phyloP scores from a whole-genome alignment of 2,797 vertebrate genomes.

The Tokudaia tokunoshimensis region DNA sequence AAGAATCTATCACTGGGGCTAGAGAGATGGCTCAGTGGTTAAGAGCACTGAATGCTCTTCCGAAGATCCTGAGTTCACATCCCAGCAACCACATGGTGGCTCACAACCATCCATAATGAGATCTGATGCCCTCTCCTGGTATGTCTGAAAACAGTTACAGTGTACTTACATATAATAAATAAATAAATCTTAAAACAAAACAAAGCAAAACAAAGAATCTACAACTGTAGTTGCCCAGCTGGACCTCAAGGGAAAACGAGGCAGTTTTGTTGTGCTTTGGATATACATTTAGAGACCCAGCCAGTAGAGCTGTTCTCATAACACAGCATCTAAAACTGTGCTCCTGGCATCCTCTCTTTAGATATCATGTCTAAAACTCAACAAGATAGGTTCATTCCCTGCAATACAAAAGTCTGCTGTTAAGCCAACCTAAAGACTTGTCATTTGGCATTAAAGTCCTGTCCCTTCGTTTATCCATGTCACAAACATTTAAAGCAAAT shows the following conservation, averaged over 20 bases:
- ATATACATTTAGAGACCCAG: not conserved
- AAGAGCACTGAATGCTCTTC: no score
- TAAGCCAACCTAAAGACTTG: not conserved
- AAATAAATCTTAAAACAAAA: no score
- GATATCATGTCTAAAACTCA: not conserved
- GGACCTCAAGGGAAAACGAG: not conserved
- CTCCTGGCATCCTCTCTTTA: not conserved
- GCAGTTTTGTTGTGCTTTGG: not conserved
- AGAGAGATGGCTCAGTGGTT: no score
- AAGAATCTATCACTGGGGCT: not conserved
- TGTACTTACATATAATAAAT: no score
- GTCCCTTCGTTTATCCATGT: not conserved
- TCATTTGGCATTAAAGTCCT: not conserved
- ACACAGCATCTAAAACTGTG: not conserved
- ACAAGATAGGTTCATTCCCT: not conserved
- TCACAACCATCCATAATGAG: no score
- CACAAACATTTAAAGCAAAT: not conserved
- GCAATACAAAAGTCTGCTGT: not conserved
- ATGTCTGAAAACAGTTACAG: no score
- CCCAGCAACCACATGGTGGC: no score
- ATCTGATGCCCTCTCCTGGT: no score
- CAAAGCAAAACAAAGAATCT: not conserved
- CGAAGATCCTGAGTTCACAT: no score
- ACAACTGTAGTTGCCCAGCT: not conserved
- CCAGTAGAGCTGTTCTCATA: not conserved